Conservation (phyloP, 92 coral and sea anemone species). For the Porites rus region DNA sequence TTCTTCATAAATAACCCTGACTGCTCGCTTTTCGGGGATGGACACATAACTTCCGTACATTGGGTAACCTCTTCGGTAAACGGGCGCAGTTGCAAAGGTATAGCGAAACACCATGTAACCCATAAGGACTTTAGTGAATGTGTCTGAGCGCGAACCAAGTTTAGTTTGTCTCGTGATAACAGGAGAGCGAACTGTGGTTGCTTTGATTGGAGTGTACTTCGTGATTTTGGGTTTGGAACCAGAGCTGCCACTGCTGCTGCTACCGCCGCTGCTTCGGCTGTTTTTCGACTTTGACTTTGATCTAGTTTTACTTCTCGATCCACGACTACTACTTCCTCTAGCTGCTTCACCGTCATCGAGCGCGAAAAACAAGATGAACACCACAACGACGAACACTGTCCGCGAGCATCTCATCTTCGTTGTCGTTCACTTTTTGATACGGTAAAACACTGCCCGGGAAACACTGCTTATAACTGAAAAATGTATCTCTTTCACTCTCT, state of each 20-base stretch:
- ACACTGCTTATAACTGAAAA: too few species aligned
- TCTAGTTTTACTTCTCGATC: not conserved
- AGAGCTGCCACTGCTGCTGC: not conserved
- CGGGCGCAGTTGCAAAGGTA: constrained; percentile 4
- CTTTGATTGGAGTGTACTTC: constrained; percentile 17
- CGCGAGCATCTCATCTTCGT: too few species aligned
- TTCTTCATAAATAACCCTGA: constrained; percentile 27
- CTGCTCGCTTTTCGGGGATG: constrained; percentile 27
- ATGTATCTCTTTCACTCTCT: too few species aligned
- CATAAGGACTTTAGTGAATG: not conserved
- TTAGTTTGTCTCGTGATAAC: constrained; percentile 16
- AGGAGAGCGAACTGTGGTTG: constrained; percentile 8
- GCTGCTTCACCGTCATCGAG: not conserved
- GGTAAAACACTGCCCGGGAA: too few species aligned
- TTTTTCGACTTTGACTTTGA: too few species aligned
- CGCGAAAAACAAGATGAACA: not conserved
- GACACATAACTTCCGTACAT: constrained; percentile 17
- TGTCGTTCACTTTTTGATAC: too few species aligned
- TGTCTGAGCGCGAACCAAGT: constrained; percentile 30
- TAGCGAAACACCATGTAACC: constrained; percentile 3
- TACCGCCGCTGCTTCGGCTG: not conserved
- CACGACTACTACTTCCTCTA: constrained; percentile 5
- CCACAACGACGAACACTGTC: not conserved
- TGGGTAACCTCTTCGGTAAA: constrained; percentile 32
- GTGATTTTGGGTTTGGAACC: constrained; percentile 2